These are phyloP conservation scores for Acanthopleura granulata DNA, from an alignment of 2,888 invertebrate genomes.

Conservation along the genomic window DNA sequence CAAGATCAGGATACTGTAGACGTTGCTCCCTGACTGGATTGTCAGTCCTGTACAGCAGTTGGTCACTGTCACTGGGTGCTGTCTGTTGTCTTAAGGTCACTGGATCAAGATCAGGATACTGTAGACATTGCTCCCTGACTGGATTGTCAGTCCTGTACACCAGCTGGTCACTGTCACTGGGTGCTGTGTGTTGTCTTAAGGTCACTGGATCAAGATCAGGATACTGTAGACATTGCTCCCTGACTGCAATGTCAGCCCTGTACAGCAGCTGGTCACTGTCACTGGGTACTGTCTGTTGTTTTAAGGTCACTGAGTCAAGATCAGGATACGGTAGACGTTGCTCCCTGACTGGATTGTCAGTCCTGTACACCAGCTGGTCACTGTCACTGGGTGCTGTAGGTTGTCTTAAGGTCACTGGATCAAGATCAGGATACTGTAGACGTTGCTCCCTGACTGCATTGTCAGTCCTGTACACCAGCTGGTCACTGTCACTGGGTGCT, in stretches of 20 bases:
- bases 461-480: conserved; percentile 22
- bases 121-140: too few relatives aligned
- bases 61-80: conserved; percentile 36
- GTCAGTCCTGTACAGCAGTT: not conserved
- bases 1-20: too few relatives aligned
- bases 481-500: conserved; percentile 27
- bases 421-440: conserved; percentile 3
- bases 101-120: not conserved
- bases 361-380: conserved; percentile 19
- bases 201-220: conserved; percentile 16
- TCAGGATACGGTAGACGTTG: not conserved
- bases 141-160: conserved; percentile 32
- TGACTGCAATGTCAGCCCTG: conserved; percentile 6
- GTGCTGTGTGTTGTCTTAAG: conserved; percentile 21
- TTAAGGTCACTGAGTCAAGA: not conserved
- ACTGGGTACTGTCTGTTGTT: conserved; percentile 13
- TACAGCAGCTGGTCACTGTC: conserved; percentile 25
- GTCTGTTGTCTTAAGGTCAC: conserved; percentile 13
- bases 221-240: conserved; percentile 6
- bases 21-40: not conserved
- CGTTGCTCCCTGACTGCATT: conserved; percentile 12
- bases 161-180: conserved; percentile 25
- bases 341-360: not conserved
- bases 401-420: not conserved
- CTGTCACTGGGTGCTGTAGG: conserved; percentile 17